These are phyloP conservation scores for Caerostris darwini DNA, from an alignment of 1,140 invertebrate genomes.

Conservation along the genomic window DNA sequence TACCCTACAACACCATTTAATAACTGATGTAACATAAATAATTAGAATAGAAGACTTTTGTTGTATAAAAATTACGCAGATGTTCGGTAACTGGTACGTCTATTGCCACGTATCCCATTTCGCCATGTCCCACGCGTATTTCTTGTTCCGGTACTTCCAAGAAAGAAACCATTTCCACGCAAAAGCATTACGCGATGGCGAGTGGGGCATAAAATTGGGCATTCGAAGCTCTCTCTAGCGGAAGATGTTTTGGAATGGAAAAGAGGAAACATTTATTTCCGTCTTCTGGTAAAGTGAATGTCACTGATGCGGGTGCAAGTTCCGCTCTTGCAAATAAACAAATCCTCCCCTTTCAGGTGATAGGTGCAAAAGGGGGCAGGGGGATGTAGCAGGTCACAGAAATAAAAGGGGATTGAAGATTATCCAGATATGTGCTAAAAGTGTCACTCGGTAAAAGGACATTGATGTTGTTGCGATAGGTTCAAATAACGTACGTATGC, in stretches of 20 bases:
- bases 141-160: neutral
- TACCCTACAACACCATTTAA: too few relatives aligned
- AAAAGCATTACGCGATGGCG: neutral
- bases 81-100: too few relatives aligned
- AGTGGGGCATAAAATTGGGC: slow-evolving; percentile 4
- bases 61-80: too few relatives aligned
- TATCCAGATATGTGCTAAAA: neutral
- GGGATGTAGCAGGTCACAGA: neutral
- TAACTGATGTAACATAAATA: too few relatives aligned
- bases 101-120: too few relatives aligned
- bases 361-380: neutral
- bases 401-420: neutral
- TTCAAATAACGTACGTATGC: too few relatives aligned
- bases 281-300: neutral
- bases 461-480: too few relatives aligned
- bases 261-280: neutral
- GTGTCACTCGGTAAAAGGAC: neutral
- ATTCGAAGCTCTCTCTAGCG: neutral
- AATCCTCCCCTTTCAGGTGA: neutral
- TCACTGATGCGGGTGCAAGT: neutral
- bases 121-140: too few relatives aligned
- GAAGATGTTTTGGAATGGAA: slow-evolving; percentile 8
- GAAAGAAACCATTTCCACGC: neutral
- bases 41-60: too few relatives aligned
- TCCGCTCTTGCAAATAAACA: neutral